Conservation (phyloP, 2,888 invertebrate genomes). For the Melipona bicolor region DNA sequence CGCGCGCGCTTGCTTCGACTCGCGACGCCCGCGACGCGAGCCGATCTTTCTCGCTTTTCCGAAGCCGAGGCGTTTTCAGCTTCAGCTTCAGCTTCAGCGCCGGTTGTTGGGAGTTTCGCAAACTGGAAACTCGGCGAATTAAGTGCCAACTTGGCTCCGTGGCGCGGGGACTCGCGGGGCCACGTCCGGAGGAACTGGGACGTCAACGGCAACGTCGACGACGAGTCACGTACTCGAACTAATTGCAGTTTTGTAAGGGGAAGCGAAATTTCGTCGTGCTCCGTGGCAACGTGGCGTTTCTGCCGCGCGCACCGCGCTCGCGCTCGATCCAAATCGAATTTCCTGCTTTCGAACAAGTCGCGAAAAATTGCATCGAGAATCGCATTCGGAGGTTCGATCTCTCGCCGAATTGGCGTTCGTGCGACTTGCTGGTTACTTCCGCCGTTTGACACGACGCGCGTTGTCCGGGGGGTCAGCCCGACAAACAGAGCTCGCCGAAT, state of each 20-base stretch:
- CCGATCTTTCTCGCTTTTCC: slow-evolving; percentile 54
- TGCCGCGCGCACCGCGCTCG: not conserved
- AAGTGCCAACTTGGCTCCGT: slow-evolving; percentile 62
- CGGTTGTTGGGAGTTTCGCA: slow-evolving; percentile 56
- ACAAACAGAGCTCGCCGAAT: slow-evolving; percentile 47
- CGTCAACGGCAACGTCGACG: slow-evolving; percentile 49
- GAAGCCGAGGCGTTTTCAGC: slow-evolving; percentile 35
- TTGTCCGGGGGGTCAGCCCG: slow-evolving; percentile 26
- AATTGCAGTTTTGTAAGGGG: slow-evolving; percentile 68
- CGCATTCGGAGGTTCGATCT: not conserved
- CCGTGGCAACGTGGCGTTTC: not conserved
- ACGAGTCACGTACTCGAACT: slow-evolving; percentile 68
- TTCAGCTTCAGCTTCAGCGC: not conserved
- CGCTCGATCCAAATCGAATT: slow-evolving; percentile 24
- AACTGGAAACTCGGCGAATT: slow-evolving; percentile 65
- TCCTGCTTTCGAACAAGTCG: not conserved
- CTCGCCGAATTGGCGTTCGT: too few relatives aligned
- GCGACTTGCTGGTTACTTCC: slow-evolving; percentile 7
- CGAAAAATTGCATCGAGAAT: slow-evolving; percentile 14
- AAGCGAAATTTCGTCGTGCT: slow-evolving; percentile 40
- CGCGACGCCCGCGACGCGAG: slow-evolving; percentile 22
- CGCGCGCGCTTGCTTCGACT: slow-evolving; percentile 20
- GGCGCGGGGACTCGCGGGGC: slow-evolving; percentile 41
- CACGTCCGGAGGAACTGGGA: slow-evolving; percentile 43
- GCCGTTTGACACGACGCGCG: slow-evolving; percentile 23